A percentile compares a stretch with the other conserved stretches of the same genome.
Conservation (phyloP, 2,888 invertebrate species). For the Patella pellucida region DNA sequence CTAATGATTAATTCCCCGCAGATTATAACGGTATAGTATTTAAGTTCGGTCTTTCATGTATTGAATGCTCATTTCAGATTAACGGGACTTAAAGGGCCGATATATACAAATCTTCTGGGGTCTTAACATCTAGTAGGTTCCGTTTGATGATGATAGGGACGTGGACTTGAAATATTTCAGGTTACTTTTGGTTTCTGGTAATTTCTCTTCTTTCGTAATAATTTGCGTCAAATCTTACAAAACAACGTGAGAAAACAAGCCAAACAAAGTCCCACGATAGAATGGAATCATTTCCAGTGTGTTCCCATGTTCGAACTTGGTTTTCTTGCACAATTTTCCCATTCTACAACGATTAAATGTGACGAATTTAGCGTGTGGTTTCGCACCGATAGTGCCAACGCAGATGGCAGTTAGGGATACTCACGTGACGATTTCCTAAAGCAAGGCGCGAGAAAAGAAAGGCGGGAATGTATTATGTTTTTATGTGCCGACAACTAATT, state of each 20-base stretch:
- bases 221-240: neutral
- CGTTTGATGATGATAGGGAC: too few relatives aligned
- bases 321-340: conserved; percentile 5
- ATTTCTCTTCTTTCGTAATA: too few relatives aligned
- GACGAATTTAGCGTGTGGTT: conserved; percentile 10
- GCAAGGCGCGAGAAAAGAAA: conserved; percentile 7
- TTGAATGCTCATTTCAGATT: too few relatives aligned
- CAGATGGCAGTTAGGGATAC: conserved; percentile 15
- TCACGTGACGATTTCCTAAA: neutral
- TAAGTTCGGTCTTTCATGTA: too few relatives aligned
- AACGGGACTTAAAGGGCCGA: too few relatives aligned
- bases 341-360: neutral
- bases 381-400: conserved; percentile 16
- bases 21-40: too few relatives aligned
- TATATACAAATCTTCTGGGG: neutral
- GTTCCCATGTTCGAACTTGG: neutral
- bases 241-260: conserved; percentile 10
- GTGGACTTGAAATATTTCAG: too few relatives aligned
- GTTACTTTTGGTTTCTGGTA: too few relatives aligned
- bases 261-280: neutral
- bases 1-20: too few relatives aligned
- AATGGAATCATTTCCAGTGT: neutral
- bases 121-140: neutral
- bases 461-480: conserved; percentile 22
- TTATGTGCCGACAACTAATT: conserved; percentile 19